These are phyloP conservation scores for Latheticus oryzae DNA, from an alignment of 2,888 invertebrate genomes.

Conservation along the genomic window DNA sequence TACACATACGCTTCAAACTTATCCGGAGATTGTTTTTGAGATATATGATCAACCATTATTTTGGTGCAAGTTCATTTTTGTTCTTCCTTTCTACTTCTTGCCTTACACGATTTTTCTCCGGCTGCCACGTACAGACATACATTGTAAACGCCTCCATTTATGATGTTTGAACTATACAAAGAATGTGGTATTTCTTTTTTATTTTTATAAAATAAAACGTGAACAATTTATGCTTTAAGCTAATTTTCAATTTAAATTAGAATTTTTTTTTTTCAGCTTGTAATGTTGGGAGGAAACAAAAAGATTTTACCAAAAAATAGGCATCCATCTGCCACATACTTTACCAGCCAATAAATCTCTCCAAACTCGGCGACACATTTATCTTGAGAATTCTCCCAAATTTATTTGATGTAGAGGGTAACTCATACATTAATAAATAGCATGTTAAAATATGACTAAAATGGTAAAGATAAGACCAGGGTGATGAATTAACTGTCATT, in stretches of 20 bases:
- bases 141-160: constrained; percentile 8
- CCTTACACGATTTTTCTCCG: constrained; percentile 10
- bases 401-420: constrained; percentile 38
- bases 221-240: too few species aligned
- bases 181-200: constrained; percentile 25
- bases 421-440: constrained; percentile 42
- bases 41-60: constrained; percentile 19
- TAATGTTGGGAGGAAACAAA: constrained; percentile 8
- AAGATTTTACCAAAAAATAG: constrained; percentile 20
- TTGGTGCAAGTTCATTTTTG: constrained; percentile 23
- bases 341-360: constrained; percentile 35
- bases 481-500: constrained; percentile 30
- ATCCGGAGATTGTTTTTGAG: constrained; percentile 13
- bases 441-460: constrained; percentile 37
- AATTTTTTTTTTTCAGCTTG: constrained; percentile 7
- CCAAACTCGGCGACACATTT: constrained; percentile 42
- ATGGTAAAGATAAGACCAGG: constrained; percentile 29
- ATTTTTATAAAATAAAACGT: too few species aligned
- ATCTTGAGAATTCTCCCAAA: constrained; percentile 39
- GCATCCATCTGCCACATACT: constrained; percentile 34
- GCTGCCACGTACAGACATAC: constrained; percentile 10
- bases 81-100: constrained; percentile 5
- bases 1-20: too few species aligned
- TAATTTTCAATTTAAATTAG: constrained; percentile 6
- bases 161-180: constrained; percentile 23